Percentiles rank a stretch among this genome's conserved stretches.
Evolutionary conservation across 2,888 invertebrate species (phyloP).

Genomic region (Rotaria sp.): DNA sequence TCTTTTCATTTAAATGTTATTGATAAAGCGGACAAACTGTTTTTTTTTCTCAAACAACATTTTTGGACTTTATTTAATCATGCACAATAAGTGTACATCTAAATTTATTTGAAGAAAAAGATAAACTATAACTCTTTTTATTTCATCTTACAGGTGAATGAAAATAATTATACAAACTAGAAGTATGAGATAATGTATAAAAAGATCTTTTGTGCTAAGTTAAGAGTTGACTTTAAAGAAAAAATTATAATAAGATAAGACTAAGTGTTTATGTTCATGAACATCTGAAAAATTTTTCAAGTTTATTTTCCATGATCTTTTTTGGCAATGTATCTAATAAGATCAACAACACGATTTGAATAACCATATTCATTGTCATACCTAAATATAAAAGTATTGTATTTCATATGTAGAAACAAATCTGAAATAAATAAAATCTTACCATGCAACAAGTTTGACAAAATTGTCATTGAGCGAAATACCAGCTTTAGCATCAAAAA

Average conservation of each 20-base stretch:
- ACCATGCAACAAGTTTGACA: conserved; percentile 96
- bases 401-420: not conserved
- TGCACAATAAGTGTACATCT: not conserved
- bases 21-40: too few relatives aligned
- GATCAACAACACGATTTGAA: conserved; percentile 89
- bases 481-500: conserved; percentile 93
- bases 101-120: not conserved
- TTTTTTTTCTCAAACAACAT: not conserved
- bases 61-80: not conserved
- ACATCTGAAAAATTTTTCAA: not conserved
- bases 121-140: not conserved
- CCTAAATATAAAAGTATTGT: not conserved
- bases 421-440: conserved; percentile 59
- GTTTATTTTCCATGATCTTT: not conserved
- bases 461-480: conserved; percentile 86
- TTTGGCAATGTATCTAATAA: conserved; percentile 53
- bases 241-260: not conserved
- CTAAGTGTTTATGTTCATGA: not conserved
- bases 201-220: not conserved
- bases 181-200: not conserved
- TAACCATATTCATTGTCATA: conserved; percentile 99
- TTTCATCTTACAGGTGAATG: not conserved
- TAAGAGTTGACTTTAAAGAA: not conserved
- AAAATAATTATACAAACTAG: not conserved
- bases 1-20: too few relatives aligned